A percentile compares a stretch with the other conserved stretches of the same genome.
These are phyloP conservation scores for Plotosus lineatus DNA, from an alignment of 2,113 vertebrate species.

Conservation along the genomic window DNA sequence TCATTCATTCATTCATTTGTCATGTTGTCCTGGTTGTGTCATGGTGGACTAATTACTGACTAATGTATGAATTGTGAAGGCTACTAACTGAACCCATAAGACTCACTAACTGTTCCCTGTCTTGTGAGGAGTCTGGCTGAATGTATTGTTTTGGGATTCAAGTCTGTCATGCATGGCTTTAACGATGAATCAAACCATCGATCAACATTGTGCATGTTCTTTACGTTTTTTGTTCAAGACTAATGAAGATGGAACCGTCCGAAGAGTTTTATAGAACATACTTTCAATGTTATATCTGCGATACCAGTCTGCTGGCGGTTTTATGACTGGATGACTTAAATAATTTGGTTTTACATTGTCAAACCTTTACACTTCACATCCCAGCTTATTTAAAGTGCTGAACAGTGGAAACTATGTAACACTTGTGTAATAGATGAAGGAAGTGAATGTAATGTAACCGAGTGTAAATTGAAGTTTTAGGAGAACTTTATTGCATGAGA, in stretches of 20 bases:
- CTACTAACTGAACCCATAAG: conserved; percentile 13
- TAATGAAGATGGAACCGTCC: not conserved
- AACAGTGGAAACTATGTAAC: not conserved
- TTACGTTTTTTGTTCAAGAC: not conserved
- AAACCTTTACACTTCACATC: not conserved
- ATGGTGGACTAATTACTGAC: not conserved
- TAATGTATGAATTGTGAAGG: conserved; percentile 13
- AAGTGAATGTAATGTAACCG: no score
- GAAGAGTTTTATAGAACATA: not conserved
- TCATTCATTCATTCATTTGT: not conserved
- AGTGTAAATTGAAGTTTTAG: no score
- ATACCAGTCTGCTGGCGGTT: not conserved
- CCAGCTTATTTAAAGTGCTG: not conserved
- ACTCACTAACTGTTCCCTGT: not conserved
- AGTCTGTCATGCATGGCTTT: not conserved
- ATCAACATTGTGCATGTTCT: not conserved
- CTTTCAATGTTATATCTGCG: not conserved
- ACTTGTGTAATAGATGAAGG: not conserved
- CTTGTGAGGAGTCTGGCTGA: not conserved
- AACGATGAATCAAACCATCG: not conserved
- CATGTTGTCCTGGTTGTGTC: not conserved
- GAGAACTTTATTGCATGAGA: no score
- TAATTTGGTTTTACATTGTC: not conserved
- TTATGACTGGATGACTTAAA: not conserved
- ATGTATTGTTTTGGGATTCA: not conserved